Percentiles rank a stretch among this genome's conserved stretches.
Conservation (phyloP, 1,140 invertebrate genomes). For the Branchinecta lynchi region DNA sequence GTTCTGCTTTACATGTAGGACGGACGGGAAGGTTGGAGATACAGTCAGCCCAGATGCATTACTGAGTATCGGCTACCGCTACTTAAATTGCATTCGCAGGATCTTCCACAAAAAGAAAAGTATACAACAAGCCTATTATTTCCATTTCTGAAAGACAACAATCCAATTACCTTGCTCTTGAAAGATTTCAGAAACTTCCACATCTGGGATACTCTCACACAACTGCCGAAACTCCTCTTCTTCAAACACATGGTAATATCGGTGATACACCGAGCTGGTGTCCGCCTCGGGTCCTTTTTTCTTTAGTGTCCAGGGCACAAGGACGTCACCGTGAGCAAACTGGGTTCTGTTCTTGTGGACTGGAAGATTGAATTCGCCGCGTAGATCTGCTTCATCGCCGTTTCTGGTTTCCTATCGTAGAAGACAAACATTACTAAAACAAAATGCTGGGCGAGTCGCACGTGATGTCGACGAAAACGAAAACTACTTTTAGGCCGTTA, state of each 20-base stretch:
- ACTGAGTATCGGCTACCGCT: too few species aligned
- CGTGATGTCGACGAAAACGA: too few species aligned
- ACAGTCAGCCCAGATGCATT: too few species aligned
- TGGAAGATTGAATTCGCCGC: neutral
- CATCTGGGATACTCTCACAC: neutral
- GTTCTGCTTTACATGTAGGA: too few species aligned
- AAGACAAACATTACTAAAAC: too few species aligned
- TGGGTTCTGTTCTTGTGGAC: neutral
- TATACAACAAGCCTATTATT: neutral
- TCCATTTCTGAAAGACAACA: neutral
- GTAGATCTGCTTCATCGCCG: neutral
- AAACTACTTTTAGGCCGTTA: too few species aligned
- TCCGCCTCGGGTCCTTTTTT: neutral
- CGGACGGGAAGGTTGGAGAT: too few species aligned
- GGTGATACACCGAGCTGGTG: neutral
- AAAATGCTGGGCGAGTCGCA: too few species aligned
- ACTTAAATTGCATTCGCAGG: too few species aligned
- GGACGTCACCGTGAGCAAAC: neutral
- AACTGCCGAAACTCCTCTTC: neutral
- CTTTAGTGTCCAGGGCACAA: neutral
- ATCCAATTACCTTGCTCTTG: slow-evolving; percentile 9
- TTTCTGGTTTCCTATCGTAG: too few species aligned
- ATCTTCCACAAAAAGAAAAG: too few species aligned
- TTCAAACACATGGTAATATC: slow-evolving; percentile 7
- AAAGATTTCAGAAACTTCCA: neutral